Conservation (phyloP, 2,888 invertebrate genomes). For the Pimpla rufipes region DNA sequence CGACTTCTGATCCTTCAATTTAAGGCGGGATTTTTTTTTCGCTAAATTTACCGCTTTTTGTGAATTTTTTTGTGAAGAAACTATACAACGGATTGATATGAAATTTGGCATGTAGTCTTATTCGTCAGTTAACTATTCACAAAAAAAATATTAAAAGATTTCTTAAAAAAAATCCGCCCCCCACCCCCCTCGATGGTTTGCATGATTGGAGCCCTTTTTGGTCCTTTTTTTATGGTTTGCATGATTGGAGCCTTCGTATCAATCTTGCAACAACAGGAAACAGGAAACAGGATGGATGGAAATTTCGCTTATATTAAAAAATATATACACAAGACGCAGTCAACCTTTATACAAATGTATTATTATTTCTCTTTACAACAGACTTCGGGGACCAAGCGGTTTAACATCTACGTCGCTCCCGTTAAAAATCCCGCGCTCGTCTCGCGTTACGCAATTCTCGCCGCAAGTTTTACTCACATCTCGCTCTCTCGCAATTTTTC, state of each 20-base stretch:
- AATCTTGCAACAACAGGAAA: no score
- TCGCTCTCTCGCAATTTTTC: background rate
- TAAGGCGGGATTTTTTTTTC: constrained; percentile 4
- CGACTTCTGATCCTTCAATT: background rate
- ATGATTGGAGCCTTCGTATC: no score
- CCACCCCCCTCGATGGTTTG: no score
- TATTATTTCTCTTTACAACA: constrained; percentile 65
- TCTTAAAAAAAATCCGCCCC: no score
- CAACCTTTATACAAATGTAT: constrained; percentile 67
- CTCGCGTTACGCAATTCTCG: background rate
- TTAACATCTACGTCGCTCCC: constrained; percentile 34
- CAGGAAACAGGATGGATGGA: background rate
- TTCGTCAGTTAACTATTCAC: no score
- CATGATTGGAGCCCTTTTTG: no score
- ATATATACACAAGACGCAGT: background rate
- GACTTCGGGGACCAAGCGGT: constrained; percentile 30
- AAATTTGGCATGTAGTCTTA: no score
- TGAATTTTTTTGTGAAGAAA: no score
- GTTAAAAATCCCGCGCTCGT: constrained; percentile 46
- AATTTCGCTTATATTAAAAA: background rate
- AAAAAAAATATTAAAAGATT: no score
- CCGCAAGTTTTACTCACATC: constrained; percentile 2
- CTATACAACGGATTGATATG: no score
- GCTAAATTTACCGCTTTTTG: background rate
- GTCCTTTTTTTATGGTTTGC: no score